Evolutionary conservation across 2,113 vertebrate species (phyloP).

Genomic region (Lampris megalopsis): DNA sequence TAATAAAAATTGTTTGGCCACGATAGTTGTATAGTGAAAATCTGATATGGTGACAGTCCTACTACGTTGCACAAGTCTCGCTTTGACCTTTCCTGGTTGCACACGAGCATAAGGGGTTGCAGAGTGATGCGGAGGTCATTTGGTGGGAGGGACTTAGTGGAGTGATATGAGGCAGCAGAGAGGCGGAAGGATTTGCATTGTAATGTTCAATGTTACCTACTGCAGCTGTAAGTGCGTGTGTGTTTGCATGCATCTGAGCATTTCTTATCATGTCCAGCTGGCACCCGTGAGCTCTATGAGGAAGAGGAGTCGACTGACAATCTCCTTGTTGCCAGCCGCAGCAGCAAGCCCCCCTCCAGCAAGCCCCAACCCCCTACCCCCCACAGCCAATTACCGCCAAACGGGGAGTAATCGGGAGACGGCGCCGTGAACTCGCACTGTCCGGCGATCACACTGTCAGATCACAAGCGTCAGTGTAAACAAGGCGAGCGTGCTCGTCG

Average conservation of each 20-base stretch:
- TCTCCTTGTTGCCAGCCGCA: background rate
- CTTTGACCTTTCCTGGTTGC: too few species aligned
- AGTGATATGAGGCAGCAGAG: too few species aligned
- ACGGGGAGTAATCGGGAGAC: background rate
- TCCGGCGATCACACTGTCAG: background rate
- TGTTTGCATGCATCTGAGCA: background rate
- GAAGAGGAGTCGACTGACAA: slow-evolving; percentile 2
- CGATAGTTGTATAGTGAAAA: too few species aligned
- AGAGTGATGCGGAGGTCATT: too few species aligned
- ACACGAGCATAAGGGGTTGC: too few species aligned
- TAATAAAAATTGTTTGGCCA: too few species aligned
- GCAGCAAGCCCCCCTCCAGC: background rate
- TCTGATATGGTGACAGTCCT: too few species aligned
- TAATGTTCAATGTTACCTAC: too few species aligned
- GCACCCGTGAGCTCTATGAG: background rate
- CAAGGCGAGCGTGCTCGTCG: background rate
- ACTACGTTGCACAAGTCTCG: too few species aligned
- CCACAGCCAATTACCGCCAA: slow-evolving; percentile 17
- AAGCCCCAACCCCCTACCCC: background rate
- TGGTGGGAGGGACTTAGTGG: too few species aligned
- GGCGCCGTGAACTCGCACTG: background rate
- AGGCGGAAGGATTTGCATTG: too few species aligned
- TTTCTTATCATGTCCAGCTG: background rate
- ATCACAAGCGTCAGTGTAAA: background rate
- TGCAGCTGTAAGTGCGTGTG: background rate